phyloP scores from a whole-genome alignment of 2,113 vertebrate genomes.

The Nerophis lumbriciformis region DNA sequence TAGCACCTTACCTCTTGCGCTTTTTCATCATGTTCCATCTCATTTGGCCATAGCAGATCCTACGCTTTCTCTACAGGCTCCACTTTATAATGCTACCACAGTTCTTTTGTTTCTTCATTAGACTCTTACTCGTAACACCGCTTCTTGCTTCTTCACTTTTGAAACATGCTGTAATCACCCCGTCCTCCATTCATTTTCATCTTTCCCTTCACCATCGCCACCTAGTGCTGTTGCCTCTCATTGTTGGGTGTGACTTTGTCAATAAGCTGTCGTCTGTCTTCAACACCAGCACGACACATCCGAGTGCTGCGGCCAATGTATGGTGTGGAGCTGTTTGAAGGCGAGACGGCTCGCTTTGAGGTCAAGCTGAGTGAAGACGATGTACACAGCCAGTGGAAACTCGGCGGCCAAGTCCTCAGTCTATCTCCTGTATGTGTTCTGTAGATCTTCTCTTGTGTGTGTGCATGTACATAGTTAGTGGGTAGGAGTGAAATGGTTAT shows the following conservation, averaged over 20 bases:
- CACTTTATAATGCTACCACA: too few species aligned
- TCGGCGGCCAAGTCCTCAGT: conserved; percentile 87
- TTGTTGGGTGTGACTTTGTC: neutral
- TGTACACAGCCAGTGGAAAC: conserved; percentile 87
- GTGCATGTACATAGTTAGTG: neutral
- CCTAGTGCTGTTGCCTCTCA: too few species aligned
- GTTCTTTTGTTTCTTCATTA: too few species aligned
- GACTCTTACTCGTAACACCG: too few species aligned
- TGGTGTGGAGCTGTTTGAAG: conserved; percentile 88
- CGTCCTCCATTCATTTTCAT: too few species aligned
- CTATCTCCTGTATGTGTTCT: conserved; percentile 80
- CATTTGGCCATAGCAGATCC: conserved; percentile 73
- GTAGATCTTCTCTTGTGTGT: neutral
- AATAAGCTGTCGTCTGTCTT: conserved; percentile 30
- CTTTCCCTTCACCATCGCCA: too few species aligned
- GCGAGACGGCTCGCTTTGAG: conserved; percentile 95
- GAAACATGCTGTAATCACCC: too few species aligned
- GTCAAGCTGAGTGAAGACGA: conserved; percentile 94
- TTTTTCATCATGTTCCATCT: too few species aligned
- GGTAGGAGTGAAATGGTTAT: neutral
- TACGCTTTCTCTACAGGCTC: too few species aligned
- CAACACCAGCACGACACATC: conserved; percentile 83
- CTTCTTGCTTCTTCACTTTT: too few species aligned
- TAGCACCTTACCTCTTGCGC: too few species aligned
- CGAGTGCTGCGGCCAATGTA: conserved; percentile 89